Conservation (phyloP, 2,113 vertebrate genomes). For the Pyxicephalus adspersus region DNA sequence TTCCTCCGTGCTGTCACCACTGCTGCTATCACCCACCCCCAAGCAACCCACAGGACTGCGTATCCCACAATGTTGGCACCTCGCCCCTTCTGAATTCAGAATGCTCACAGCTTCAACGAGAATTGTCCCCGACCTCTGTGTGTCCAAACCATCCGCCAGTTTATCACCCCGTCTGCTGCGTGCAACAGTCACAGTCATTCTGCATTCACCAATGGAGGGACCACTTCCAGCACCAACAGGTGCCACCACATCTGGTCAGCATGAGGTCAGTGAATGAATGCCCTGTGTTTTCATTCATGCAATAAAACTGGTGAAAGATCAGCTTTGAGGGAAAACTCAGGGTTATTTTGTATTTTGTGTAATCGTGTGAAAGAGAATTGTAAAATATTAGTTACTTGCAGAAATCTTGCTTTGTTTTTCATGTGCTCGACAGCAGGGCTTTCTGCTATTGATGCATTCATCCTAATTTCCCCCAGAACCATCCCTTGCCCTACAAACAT, state of each 20-base stretch:
- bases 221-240: conserved; percentile 85
- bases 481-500: no score
- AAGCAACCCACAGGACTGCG: conserved; percentile 78
- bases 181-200: conserved; percentile 77
- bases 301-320: no score
- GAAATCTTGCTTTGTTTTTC: no score
- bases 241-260: conserved; percentile 70
- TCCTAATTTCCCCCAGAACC: no score
- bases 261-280: conserved; percentile 77
- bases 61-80: conserved; percentile 63
- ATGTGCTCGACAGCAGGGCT: no score
- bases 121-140: conserved; percentile 70
- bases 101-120: conserved; percentile 70
- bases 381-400: no score
- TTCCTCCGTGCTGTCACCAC: conserved; percentile 73
- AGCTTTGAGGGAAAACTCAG: no score
- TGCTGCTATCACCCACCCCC: conserved; percentile 81
- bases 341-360: no score
- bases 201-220: conserved; percentile 89
- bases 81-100: conserved; percentile 67
- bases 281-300: background rate
- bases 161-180: conserved; percentile 77
- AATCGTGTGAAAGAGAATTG: no score
- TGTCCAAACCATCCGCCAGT: conserved; percentile 76
- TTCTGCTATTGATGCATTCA: no score